Base-by-base conservation (phyloP, 2,888 invertebrate genomes). In the Melanostoma mellinum region DNA sequence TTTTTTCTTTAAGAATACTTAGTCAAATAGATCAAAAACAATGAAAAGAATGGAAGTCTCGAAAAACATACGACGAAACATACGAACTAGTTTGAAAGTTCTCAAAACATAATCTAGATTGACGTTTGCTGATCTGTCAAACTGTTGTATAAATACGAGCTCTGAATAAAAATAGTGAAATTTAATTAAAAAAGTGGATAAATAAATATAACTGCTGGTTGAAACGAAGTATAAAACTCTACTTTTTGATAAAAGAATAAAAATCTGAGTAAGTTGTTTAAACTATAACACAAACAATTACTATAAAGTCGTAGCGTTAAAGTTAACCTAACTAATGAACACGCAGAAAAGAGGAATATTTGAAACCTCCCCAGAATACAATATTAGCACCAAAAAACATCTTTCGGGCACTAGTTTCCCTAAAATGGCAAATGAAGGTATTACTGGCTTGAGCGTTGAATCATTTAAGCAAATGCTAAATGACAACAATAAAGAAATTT, bases 251-350 rank as follows among this genome's bases (percentile, higher is more conserved):
- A n/a, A 8, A n/a, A 46, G 46, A 46, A 4, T 46, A 46, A 46
- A 46, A n/a, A n/a, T 20, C 46, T 46, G 46, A 46, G 46, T 46
- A 46, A 46, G 46, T 46, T 46, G 46, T 46, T n/a, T 2, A 4
- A 46, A 46, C 10, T 46, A 46, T n/a, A 10, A 46, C 20, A 46
- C n/a, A 46, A 46, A 46, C 8, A 20, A 20, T 20, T 20, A 20
- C 20, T 20, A 20, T 20, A 20, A 20, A 20, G 20, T 20, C 20
- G 20, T 20, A n/a, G 8, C 10, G 20, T 20, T 20, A 20, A 20
- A 20, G 20, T 20, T 20, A 20, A 20, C 20, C 20, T 1, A 20
- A 20, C 20, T 20, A 20, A 20, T 20, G 20, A 20, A 20, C 20
- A 20, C 20, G 20, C 20, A 20, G 20, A 20, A 20, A 20, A 32